Conservation (phyloP, 30 jellyfish, hydroid and myxozoan genomes). For the Hydractinia echinata region DNA sequence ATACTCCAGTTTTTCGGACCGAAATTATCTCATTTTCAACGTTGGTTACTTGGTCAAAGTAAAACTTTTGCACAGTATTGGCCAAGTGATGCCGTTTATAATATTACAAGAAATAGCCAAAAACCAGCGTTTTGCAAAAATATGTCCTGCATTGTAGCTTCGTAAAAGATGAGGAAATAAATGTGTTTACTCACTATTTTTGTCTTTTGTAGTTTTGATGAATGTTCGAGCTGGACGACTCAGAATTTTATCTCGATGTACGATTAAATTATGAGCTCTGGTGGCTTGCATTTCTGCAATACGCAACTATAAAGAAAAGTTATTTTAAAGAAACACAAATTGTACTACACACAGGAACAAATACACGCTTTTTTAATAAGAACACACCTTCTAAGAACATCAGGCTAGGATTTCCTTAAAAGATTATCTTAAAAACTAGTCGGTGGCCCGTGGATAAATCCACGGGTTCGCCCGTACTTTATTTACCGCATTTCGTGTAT, state of each 20-base stretch:
- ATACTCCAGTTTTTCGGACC: too few relatives aligned
- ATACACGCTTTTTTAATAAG: too few relatives aligned
- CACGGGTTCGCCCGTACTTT: too few relatives aligned
- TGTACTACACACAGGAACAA: too few relatives aligned
- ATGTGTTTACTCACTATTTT: background rate
- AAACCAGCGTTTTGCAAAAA: background rate
- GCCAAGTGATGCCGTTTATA: slow-evolving; percentile 13
- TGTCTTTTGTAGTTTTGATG: slow-evolving; percentile 42
- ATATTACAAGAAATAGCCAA: background rate
- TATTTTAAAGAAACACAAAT: too few relatives aligned
- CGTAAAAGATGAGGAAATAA: background rate
- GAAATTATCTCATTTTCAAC: too few relatives aligned
- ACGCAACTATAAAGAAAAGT: slow-evolving; percentile 49
- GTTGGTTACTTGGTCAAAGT: too few relatives aligned
- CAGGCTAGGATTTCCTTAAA: too few relatives aligned
- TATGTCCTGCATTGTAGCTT: background rate
- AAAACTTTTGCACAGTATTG: background rate
- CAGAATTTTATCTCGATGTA: slow-evolving; percentile 68
- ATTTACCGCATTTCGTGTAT: too few relatives aligned
- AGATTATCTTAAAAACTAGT: too few relatives aligned
- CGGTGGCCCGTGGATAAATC: too few relatives aligned
- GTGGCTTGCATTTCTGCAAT: slow-evolving; percentile 84
- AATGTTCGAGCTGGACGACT: slow-evolving; percentile 93
- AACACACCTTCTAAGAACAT: too few relatives aligned
- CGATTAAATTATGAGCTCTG: slow-evolving; percentile 73